These are phyloP conservation scores for Megastigmus dorsalis DNA, from an alignment of 2,888 invertebrate genomes.

Conservation along the genomic window DNA sequence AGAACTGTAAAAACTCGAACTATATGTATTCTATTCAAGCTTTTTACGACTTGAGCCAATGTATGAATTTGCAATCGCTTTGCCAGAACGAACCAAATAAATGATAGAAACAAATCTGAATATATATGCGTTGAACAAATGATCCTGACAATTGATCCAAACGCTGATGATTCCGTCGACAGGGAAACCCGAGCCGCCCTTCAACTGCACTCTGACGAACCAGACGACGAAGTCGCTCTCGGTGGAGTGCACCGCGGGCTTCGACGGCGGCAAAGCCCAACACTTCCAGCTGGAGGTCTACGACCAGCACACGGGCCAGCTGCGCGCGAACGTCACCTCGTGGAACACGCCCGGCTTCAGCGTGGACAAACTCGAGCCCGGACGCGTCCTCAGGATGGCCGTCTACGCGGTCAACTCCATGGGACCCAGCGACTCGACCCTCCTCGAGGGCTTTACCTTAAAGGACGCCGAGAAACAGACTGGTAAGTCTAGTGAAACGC, in stretches of 20 bases:
- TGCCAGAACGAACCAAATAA: too few species aligned
- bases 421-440: constrained; percentile 85
- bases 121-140: too few species aligned
- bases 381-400: constrained; percentile 84
- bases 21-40: too few species aligned
- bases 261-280: constrained; percentile 87
- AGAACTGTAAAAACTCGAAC: too few species aligned
- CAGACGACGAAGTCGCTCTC: constrained; percentile 86
- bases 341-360: constrained; percentile 83
- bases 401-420: constrained; percentile 90
- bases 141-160: too few species aligned
- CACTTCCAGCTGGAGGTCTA: constrained; percentile 84
- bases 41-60: too few species aligned
- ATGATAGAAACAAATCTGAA: too few species aligned
- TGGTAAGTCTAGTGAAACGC: constrained; percentile 78
- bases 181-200: constrained; percentile 86
- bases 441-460: constrained; percentile 83
- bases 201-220: constrained; percentile 85
- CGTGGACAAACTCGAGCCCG: constrained; percentile 86
- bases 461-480: constrained; percentile 87
- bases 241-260: constrained; percentile 83
- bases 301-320: constrained; percentile 80
- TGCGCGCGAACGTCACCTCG: constrained; percentile 83
- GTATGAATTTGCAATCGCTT: too few species aligned
- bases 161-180: constrained; percentile 54